These are phyloP conservation scores for Odocoileus virginianus DNA, from an alignment of 2,113 vertebrate genomes.

Conservation along the genomic window DNA sequence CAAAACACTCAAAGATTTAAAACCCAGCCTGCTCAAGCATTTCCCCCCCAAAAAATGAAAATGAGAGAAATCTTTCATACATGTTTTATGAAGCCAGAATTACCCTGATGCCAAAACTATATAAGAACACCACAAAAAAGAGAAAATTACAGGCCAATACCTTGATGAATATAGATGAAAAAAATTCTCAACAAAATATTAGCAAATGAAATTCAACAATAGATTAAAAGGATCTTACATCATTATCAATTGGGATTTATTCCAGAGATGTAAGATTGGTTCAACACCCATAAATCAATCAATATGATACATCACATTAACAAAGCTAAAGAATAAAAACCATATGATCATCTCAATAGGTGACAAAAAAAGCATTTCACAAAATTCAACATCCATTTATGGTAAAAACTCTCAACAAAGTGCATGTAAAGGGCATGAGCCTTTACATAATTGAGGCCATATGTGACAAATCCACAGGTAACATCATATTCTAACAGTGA, in stretches of 20 bases:
- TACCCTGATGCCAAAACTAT: neutral
- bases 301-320: neutral
- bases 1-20: neutral
- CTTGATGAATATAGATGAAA: neutral
- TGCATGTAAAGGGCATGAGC: neutral
- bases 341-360: neutral
- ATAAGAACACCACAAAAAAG: neutral
- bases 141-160: neutral
- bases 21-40: neutral
- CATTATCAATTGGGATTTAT: neutral
- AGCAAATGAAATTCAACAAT: neutral
- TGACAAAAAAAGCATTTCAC: no score
- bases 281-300: neutral
- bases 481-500: neutral
- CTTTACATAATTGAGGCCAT: neutral
- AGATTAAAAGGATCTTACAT: neutral
- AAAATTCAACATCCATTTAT: neutral
- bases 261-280: neutral
- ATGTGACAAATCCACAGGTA: neutral
- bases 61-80: neutral
- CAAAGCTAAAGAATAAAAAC: neutral
- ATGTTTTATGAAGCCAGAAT: neutral
- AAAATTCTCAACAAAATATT: neutral
- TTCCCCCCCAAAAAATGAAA: neutral
- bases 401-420: neutral